phyloP scores from a whole-genome alignment of 2,888 invertebrate genomes.

The Nebria brevicollis region DNA sequence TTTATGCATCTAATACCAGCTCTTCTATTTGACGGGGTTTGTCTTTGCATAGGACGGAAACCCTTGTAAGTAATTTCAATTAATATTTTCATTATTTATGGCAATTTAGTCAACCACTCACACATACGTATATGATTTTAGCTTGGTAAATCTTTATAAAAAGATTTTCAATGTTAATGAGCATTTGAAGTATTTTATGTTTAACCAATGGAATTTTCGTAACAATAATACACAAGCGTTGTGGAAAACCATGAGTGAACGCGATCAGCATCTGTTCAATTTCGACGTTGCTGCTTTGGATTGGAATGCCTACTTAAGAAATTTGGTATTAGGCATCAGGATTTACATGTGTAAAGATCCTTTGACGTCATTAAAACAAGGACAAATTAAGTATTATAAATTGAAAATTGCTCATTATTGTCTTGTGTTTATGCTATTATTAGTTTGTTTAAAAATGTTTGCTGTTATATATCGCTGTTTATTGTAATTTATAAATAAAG shows the following conservation, averaged over 20 bases:
- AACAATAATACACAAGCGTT: slow-evolving; percentile 71
- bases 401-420: slow-evolving; percentile 57
- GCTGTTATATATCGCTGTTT: too few relatives aligned
- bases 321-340: slow-evolving; percentile 77
- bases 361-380: slow-evolving; percentile 76
- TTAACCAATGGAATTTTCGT: slow-evolving; percentile 78
- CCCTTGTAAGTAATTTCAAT: slow-evolving; percentile 66
- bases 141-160: slow-evolving; percentile 78
- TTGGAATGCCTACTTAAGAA: slow-evolving; percentile 79
- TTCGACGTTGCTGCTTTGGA: slow-evolving; percentile 78
- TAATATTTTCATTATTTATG: not conserved
- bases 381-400: slow-evolving; percentile 66
- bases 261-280: slow-evolving; percentile 73
- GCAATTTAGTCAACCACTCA: too few relatives aligned
- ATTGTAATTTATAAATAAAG: too few relatives aligned
- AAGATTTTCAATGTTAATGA: slow-evolving; percentile 79
- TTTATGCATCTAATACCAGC: slow-evolving; percentile 71
- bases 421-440: not conserved
- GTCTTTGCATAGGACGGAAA: slow-evolving; percentile 69
- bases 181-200: slow-evolving; percentile 82
- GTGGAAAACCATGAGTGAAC: slow-evolving; percentile 67
- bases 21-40: slow-evolving; percentile 68
- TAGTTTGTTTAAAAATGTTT: not conserved
- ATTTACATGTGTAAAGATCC: slow-evolving; percentile 85
- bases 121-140: slow-evolving; percentile 57